A percentile compares a stretch with the other conserved stretches of the same genome.
Conservation (phyloP, 1,140 invertebrate genomes). For the Marisa cornuarietis region DNA sequence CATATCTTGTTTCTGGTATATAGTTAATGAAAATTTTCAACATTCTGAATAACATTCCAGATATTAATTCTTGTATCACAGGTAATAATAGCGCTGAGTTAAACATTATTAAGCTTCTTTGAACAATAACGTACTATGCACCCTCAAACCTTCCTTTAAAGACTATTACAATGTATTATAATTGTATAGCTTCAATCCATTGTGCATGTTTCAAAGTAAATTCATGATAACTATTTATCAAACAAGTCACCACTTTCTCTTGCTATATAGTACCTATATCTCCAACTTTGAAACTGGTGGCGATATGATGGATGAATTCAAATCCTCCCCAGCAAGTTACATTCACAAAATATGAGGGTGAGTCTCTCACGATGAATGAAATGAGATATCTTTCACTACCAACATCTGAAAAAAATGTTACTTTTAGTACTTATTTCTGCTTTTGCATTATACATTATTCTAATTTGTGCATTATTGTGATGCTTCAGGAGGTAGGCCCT, state of each 20-base stretch:
- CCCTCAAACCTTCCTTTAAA: too few species aligned
- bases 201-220: not conserved
- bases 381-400: conserved; percentile 52
- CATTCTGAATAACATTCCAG: too few species aligned
- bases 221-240: not conserved
- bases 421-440: not conserved
- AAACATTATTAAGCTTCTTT: too few species aligned
- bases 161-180: too few species aligned
- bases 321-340: conserved; percentile 59
- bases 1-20: too few species aligned
- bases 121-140: too few species aligned
- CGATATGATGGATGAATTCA: conserved; percentile 40
- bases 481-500: not conserved
- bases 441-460: not conserved
- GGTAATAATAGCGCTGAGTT: too few species aligned
- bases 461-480: not conserved
- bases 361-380: conserved; percentile 56
- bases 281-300: conserved; percentile 47
- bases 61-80: too few species aligned
- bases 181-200: too few species aligned
- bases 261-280: conserved; percentile 52
- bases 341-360: conserved; percentile 50
- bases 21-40: too few species aligned
- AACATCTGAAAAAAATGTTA: conserved; percentile 28
- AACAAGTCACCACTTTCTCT: not conserved